phyloP scores from a whole-genome alignment of 2,888 invertebrate genomes.

The Latheticus oryzae region DNA sequence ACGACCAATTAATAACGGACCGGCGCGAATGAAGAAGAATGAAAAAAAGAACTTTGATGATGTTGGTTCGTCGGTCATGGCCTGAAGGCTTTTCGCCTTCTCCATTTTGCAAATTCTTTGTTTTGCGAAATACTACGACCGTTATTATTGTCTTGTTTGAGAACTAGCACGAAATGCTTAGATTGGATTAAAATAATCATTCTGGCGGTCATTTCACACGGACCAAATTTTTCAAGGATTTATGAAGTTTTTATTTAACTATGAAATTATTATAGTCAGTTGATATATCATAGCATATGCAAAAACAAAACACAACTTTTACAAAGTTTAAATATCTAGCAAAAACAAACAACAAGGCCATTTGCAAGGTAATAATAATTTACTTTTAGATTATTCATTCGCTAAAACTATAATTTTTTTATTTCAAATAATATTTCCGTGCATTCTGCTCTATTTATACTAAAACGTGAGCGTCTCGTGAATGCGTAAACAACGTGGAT shows the following conservation, averaged over 20 bases:
- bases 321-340: not conserved
- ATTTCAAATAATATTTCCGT: slow-evolving; percentile 10
- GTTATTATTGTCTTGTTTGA: too few species aligned
- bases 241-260: slow-evolving; percentile 1
- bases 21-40: slow-evolving; percentile 12
- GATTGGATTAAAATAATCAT: too few species aligned
- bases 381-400: too few species aligned
- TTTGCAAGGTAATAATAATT: slow-evolving; percentile 8
- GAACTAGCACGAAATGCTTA: slow-evolving; percentile 10
- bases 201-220: slow-evolving; percentile 5
- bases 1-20: slow-evolving; percentile 18
- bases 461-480: slow-evolving; percentile 29
- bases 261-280: too few species aligned
- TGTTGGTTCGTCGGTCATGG: not conserved
- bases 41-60: slow-evolving; percentile 2
- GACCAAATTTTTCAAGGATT: slow-evolving; percentile 13
- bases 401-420: too few species aligned
- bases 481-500: slow-evolving; percentile 28
- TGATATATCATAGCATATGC: slow-evolving; percentile 16
- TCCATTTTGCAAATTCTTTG: not conserved
- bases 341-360: slow-evolving; percentile 16
- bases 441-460: slow-evolving; percentile 24
- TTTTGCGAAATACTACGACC: slow-evolving; percentile 9
- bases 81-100: slow-evolving; percentile 3
- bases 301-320: slow-evolving; percentile 14